phyloP scores from a whole-genome alignment of 2,888 invertebrate genomes.

The Aporophyla lueneburgensis region DNA sequence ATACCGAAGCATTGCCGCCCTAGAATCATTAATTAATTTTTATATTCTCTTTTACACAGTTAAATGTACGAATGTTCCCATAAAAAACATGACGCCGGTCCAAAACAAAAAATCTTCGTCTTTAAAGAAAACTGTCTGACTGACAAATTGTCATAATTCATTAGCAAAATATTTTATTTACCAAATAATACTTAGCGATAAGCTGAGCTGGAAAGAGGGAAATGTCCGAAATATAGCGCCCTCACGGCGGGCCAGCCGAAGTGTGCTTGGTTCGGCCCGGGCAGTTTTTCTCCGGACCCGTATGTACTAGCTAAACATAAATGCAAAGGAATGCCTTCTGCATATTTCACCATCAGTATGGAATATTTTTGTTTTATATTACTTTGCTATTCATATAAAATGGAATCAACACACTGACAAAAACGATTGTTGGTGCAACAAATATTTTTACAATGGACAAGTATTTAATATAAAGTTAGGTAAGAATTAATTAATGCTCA shows the following conservation, averaged over 20 bases:
- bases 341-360: background rate
- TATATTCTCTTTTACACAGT: background rate
- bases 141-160: background rate
- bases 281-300: slow-evolving; percentile 14
- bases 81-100: background rate
- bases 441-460: background rate
- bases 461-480: background rate
- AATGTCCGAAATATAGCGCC: background rate
- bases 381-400: background rate
- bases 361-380: background rate
- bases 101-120: background rate
- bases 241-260: background rate
- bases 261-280: background rate
- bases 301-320: slow-evolving; percentile 27
- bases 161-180: background rate
- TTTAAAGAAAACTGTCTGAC: no score
- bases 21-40: background rate
- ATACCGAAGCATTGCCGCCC: background rate
- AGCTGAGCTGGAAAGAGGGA: background rate
- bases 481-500: background rate
- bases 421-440: background rate
- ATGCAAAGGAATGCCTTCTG: background rate
- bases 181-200: background rate
- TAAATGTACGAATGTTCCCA: background rate
- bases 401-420: background rate